A percentile compares a stretch with the other conserved stretches of the same genome.
These are phyloP conservation scores for Sanderia malayensis DNA, from an alignment of 30 jellyfish, hydroid and myxozoan species.

Conservation along the genomic window DNA sequence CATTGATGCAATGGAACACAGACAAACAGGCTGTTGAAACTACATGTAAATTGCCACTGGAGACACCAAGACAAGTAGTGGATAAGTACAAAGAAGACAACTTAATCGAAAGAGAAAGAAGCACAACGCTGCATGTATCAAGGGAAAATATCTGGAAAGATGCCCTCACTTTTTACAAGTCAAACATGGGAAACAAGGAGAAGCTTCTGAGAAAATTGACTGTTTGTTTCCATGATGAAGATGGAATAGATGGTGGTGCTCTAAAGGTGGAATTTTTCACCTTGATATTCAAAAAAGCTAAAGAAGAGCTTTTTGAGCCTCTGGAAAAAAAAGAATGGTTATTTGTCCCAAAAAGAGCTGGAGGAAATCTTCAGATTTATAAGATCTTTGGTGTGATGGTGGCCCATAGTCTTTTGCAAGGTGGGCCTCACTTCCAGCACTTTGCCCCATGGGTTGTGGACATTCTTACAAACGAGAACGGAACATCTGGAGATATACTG, in stretches of 20 bases:
- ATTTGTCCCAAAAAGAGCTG: slow-evolving; percentile 46
- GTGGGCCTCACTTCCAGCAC: slow-evolving; percentile 38
- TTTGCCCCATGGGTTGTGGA: slow-evolving; percentile 7
- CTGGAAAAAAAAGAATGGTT: background rate
- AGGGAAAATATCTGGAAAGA: background rate
- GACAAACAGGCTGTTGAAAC: too few species aligned
- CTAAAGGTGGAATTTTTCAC: slow-evolving; percentile 5
- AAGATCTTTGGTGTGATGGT: slow-evolving; percentile 38
- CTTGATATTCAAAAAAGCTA: slow-evolving; percentile 12
- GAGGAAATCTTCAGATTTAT: slow-evolving; percentile 40
- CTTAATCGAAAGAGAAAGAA: background rate
- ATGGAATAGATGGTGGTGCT: background rate
- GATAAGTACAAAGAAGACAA: background rate
- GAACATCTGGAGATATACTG: slow-evolving; percentile 11
- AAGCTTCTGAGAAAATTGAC: background rate
- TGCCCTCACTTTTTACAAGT: background rate
- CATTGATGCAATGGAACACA: background rate
- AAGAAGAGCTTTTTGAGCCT: slow-evolving; percentile 1
- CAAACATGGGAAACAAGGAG: background rate
- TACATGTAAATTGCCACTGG: too few species aligned
- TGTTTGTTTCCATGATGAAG: background rate
- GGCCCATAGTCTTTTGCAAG: slow-evolving; percentile 43
- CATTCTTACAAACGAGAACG: slow-evolving; percentile 27
- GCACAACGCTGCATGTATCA: background rate
- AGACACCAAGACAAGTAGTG: background rate